Evolutionary conservation across 2,113 vertebrate species (phyloP).

Genomic region (Ictalurus punctatus): DNA sequence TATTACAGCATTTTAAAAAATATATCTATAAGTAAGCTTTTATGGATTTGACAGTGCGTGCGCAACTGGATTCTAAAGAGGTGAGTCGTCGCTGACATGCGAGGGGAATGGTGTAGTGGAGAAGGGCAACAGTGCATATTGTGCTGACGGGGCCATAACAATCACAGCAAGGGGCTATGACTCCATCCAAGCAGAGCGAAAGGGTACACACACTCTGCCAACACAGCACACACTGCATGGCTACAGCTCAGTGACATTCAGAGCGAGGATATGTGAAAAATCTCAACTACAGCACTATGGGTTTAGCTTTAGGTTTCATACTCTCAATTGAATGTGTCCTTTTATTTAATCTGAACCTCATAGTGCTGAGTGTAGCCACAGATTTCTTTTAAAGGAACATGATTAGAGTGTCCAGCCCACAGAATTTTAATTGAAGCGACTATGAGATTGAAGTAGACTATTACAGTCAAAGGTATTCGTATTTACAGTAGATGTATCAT

Average conservation of each 20-base stretch:
- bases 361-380: background rate
- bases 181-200: slow-evolving; percentile 30
- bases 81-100: slow-evolving; percentile 9
- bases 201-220: slow-evolving; percentile 47
- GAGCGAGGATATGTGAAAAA: slow-evolving; percentile 29
- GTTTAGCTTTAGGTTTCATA: slow-evolving; percentile 17
- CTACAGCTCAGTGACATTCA: slow-evolving; percentile 28
- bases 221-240: slow-evolving; percentile 45
- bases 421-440: background rate
- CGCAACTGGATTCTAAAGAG: background rate
- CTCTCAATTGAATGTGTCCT: background rate
- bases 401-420: background rate
- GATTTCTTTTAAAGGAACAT: background rate
- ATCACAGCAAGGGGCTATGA: slow-evolving; percentile 41
- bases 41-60: background rate
- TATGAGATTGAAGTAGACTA: background rate
- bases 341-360: background rate
- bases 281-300: slow-evolving; percentile 10
- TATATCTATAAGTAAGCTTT: background rate
- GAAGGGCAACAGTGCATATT: slow-evolving; percentile 39
- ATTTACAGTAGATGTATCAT: background rate
- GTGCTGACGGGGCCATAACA: slow-evolving; percentile 38
- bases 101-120: slow-evolving; percentile 29
- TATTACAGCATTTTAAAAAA: background rate
- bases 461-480: background rate